Evolutionary conservation across 2,113 vertebrate genomes (phyloP).

Genomic region (Malurus elegans): DNA sequence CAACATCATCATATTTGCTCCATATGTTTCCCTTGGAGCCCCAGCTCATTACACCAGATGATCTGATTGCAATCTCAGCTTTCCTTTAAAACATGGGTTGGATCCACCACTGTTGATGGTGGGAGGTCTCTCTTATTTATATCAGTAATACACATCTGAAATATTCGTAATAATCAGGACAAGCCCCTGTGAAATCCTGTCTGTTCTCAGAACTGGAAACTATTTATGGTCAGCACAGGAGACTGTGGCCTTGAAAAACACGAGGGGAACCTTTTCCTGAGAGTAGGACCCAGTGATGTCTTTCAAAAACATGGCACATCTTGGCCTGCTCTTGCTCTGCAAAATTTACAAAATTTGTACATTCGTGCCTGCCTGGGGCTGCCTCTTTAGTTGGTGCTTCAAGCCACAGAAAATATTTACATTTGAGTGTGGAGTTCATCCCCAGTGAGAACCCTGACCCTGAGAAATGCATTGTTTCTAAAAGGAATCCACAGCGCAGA

Average conservation of each 20-base stretch:
- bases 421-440: not conserved
- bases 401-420: not conserved
- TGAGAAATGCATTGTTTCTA: not conserved
- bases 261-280: not conserved
- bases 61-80: not conserved
- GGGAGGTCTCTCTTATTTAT: not conserved
- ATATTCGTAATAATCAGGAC: not conserved
- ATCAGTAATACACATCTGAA: not conserved
- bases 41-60: not conserved
- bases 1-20: not conserved
- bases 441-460: not conserved
- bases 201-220: not conserved
- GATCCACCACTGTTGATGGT: not conserved
- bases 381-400: not conserved
- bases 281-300: not conserved
- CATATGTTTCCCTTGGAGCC: rapidly evolving
- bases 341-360: not conserved
- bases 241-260: not conserved
- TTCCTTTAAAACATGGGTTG: not conserved
- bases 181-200: rapidly evolving
- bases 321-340: not conserved
- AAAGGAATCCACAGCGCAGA: not conserved
- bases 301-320: rapidly evolving
- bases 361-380: not conserved
- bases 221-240: not conserved